Evolutionary conservation across 2,888 invertebrate genomes (phyloP), one percentile per base, ranked within the genome.

Genomic region (Lamproptera curius): DNA sequence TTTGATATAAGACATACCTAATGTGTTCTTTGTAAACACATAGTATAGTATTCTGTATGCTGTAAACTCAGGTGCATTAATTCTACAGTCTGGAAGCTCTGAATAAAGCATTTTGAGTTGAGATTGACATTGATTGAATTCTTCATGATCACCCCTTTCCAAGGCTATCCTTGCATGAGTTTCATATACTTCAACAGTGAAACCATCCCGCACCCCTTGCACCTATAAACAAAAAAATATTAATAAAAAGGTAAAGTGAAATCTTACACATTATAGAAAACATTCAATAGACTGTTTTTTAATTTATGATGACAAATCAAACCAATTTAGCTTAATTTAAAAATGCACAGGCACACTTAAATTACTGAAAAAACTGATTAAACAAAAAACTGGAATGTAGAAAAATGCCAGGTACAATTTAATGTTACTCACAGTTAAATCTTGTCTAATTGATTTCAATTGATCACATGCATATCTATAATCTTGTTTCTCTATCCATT

Each of bases 41-140:
- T 97, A 98, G 77, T 99, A 99, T 38, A 99, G 89, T 71, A 99
- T 96, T 61, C 98, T 90, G 80, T 99, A 99, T 42, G 98, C 97
- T 42, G 94, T 94, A 82, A 99, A 99, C 84, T 99, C 99, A 55
- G 94, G 90, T 54, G 92, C 90, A 88, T 98, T 95, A 40, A 87
- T 88, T 52, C 90, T 90, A 50, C 76, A 64, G 16, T 92, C 89
- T 23, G 92, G 93, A 52, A 94, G 82, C 77, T 96, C 96, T 55
- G 91, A 84, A 76, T 99, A 99, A 23, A 99, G 90, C 91, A 96
- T 95, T 89, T 96, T 96, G 44, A 99, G 89, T 85, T 99, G 99
- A 10, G 98, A 97, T 86, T 99, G 99, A 75, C 99, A 99, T 80
- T 99, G 99, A 89, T 99, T 99, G 75, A 99, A 99, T 77, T 99